phyloP scores from a whole-genome alignment of 2,888 invertebrate genomes.

The Allophyes oxyacanthae region DNA sequence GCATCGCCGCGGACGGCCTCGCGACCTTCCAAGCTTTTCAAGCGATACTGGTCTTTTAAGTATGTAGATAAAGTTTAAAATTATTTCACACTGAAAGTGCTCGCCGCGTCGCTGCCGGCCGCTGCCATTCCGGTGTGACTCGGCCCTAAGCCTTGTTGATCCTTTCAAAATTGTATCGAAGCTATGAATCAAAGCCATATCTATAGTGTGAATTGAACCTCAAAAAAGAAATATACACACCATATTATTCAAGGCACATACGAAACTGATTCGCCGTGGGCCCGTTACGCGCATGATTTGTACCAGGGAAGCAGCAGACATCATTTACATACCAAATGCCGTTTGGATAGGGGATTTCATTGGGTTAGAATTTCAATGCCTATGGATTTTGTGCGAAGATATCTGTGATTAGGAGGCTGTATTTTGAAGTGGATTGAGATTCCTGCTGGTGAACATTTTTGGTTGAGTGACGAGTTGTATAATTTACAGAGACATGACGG shows the following conservation, averaged over 20 bases:
- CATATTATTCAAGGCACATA: slow-evolving; percentile 62
- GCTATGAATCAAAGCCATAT: not conserved
- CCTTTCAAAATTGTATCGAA: too few species aligned
- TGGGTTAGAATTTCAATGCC: slow-evolving; percentile 51
- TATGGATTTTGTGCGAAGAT: slow-evolving; percentile 31
- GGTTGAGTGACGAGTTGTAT: too few species aligned
- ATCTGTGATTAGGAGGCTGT: slow-evolving; percentile 7
- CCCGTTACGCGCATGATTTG: slow-evolving; percentile 64
- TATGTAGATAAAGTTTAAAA: too few species aligned
- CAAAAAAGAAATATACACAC: slow-evolving; percentile 41
- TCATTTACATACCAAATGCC: slow-evolving; percentile 54
- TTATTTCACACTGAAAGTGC: too few species aligned
- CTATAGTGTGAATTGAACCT: not conserved
- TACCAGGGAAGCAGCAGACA: slow-evolving; percentile 47
- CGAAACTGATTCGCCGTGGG: slow-evolving; percentile 59
- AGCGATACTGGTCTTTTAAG: too few species aligned
- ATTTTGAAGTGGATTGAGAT: slow-evolving; percentile 3
- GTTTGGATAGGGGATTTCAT: slow-evolving; percentile 49
- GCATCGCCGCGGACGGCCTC: too few species aligned
- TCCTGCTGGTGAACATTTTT: too few species aligned
- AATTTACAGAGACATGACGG: too few species aligned
- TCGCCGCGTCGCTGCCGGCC: too few species aligned
- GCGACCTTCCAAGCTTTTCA: too few species aligned
- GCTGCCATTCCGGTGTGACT: too few species aligned
- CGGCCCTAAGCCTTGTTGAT: too few species aligned